phyloP scores from a whole-genome alignment of 1,140 invertebrate species.

The Bradynema listronoti region DNA sequence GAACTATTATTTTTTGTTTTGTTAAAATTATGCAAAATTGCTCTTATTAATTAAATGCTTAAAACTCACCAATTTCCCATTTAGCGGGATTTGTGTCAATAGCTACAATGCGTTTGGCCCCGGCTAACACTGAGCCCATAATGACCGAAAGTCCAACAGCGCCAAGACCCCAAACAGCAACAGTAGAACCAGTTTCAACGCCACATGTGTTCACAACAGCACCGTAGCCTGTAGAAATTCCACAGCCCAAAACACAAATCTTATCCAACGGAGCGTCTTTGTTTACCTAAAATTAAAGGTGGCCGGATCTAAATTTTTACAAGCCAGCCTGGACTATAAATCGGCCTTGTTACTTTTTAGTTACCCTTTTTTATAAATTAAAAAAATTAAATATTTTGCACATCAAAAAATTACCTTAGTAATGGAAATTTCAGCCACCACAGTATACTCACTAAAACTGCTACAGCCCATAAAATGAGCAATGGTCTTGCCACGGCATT shows the following conservation, averaged over 20 bases:
- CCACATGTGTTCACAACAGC: conserved; percentile 85
- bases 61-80: conserved; percentile 58
- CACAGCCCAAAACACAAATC: conserved; percentile 88
- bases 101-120: conserved; percentile 84
- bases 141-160: conserved; percentile 82
- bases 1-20: conserved; percentile 57
- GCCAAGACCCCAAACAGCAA: conserved; percentile 88
- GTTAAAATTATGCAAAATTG: no score
- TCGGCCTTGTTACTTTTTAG: conserved; percentile 63
- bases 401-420: conserved; percentile 71
- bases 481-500: conserved; percentile 78
- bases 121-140: conserved; percentile 79
- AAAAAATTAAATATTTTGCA: no score
- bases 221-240: conserved; percentile 68
- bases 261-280: conserved; percentile 74
- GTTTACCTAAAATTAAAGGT: conserved; percentile 62
- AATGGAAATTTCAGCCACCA: conserved; percentile 86
- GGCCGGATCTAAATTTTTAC: conserved; percentile 66
- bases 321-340: conserved; percentile 83
- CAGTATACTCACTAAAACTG: conserved; percentile 94
- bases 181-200: conserved; percentile 71
- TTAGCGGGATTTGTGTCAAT: conserved; percentile 83
- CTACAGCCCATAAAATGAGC: conserved; percentile 98
- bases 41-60: conserved; percentile 58
- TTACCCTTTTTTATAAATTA: conserved; percentile 70